phyloP scores from a whole-genome alignment of 1,140 invertebrate genomes.

The Acromyrmex heyeri region DNA sequence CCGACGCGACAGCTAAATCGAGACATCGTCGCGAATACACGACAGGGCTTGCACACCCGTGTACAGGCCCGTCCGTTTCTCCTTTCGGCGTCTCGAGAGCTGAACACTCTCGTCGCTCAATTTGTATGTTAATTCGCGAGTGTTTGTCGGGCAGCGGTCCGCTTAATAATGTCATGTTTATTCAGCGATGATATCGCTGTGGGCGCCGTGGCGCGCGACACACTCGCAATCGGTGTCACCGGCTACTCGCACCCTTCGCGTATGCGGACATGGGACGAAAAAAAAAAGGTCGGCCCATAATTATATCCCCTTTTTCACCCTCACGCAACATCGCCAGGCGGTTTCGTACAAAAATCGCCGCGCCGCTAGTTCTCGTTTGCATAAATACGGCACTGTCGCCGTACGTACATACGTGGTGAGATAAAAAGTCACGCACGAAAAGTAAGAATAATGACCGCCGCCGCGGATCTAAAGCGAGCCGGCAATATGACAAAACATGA shows the following conservation, averaged over 20 bases:
- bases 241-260: slow-evolving; percentile 65
- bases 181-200: slow-evolving; percentile 86
- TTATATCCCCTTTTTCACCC: slow-evolving; percentile 68
- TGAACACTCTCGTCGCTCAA: slow-evolving; percentile 83
- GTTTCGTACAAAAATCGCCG: slow-evolving; percentile 67
- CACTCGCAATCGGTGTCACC: slow-evolving; percentile 80
- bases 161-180: slow-evolving; percentile 87
- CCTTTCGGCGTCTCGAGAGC: slow-evolving; percentile 70
- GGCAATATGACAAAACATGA: slow-evolving; percentile 60
- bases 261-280: background rate
- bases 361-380: slow-evolving; percentile 59
- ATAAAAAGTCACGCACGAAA: slow-evolving; percentile 61
- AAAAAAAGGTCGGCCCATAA: slow-evolving; percentile 52
- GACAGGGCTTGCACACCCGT: slow-evolving; percentile 24
- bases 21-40: slow-evolving; percentile 69
- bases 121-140: slow-evolving; percentile 87
- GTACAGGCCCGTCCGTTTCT: slow-evolving; percentile 52
- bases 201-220: slow-evolving; percentile 81
- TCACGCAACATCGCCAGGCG: slow-evolving; percentile 50
- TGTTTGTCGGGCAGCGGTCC: slow-evolving; percentile 85
- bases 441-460: slow-evolving; percentile 49
- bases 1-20: slow-evolving; percentile 70
- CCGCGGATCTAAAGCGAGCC: slow-evolving; percentile 12
- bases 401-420: slow-evolving; percentile 37
- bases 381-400: slow-evolving; percentile 58